Evolutionary conservation across 2,888 invertebrate species (phyloP).

Genomic region (Caenorhabditis sinica): DNA sequence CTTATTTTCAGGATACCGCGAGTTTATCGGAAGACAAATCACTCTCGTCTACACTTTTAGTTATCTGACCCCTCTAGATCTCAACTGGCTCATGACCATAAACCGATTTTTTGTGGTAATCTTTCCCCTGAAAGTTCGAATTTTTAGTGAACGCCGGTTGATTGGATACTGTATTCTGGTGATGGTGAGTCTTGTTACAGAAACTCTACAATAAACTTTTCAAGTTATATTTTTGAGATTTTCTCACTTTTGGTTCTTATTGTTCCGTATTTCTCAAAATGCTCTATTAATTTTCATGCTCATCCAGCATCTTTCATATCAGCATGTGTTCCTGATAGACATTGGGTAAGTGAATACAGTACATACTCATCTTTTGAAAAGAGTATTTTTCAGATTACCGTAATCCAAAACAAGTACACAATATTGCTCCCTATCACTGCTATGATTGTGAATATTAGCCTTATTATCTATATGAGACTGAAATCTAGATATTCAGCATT

Average conservation of each 20-base stretch:
- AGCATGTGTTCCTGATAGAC: constrained; percentile 3
- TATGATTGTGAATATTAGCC: not conserved
- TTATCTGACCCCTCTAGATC: not conserved
- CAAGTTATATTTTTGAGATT: not conserved
- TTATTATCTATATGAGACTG: not conserved
- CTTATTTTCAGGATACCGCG: not conserved
- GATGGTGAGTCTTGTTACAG: not conserved
- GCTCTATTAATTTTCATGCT: constrained; percentile 13
- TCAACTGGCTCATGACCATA: not conserved
- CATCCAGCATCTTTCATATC: not conserved
- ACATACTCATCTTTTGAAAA: not conserved
- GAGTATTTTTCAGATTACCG: not conserved
- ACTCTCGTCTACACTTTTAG: not conserved
- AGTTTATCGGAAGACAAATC: not conserved
- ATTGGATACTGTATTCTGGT: not conserved
- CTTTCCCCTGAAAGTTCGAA: not conserved
- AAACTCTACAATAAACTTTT: not conserved
- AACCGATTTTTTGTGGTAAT: not conserved
- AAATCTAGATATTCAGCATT: not conserved
- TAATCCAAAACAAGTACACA: not conserved
- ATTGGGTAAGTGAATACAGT: not conserved
- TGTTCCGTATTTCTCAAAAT: not conserved
- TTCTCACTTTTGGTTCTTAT: not conserved
- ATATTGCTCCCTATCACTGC: not conserved
- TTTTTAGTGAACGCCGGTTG: not conserved